Base-by-base conservation (phyloP, 2,888 invertebrate species). In the Agrotis segetum region DNA sequence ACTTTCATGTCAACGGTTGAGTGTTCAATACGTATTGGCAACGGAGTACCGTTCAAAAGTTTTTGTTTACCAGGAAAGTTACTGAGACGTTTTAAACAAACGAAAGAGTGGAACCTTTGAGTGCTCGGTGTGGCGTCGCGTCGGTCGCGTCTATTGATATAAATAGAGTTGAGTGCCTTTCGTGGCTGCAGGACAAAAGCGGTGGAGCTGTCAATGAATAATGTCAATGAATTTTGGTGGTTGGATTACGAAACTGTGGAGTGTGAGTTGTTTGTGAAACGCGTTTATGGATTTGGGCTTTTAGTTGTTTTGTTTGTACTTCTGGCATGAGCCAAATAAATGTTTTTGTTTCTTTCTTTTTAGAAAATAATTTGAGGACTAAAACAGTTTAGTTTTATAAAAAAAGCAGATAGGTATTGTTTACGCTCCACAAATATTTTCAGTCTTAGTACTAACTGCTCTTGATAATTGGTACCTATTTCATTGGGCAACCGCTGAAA, bases 1-100 rank as follows among this genome's bases (percentile, higher is more conserved):
- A 93, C 87, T 93, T 92, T 74, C 75, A 85, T 90, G 90, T 89
- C 90, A 91, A 87, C 84, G 87, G 83, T 76, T 77, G 81, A 83
- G 78, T 86, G 89, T 88, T 90, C 89, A 87, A 88, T 89, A 88
- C 88, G 87, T 87, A 90, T 89, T 89, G 89, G 84, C 87, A 87
- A 71, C 85, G 85, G 82, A 78, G 83, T 81, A 83, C 84, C 77
- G 81, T 73, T 66, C 66, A 68, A 88, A 40, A 90, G 75, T 88
- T 90, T 90, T 88, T 91, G 90, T 90, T 91, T 91, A 90, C 89
- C 82, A 71, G 72, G 47, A 52, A 84, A 83, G 81, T 85, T 82
- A 74, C 67, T 19, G 67, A 67, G 64, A 75, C 76, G 81, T 77
- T 83, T 84, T 81, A 81, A 79, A 82, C 75, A 67, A 77, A 70